These are phyloP conservation scores for Nemapogon koenigi DNA, from an alignment of 2,888 invertebrate genomes.

Conservation along the genomic window DNA sequence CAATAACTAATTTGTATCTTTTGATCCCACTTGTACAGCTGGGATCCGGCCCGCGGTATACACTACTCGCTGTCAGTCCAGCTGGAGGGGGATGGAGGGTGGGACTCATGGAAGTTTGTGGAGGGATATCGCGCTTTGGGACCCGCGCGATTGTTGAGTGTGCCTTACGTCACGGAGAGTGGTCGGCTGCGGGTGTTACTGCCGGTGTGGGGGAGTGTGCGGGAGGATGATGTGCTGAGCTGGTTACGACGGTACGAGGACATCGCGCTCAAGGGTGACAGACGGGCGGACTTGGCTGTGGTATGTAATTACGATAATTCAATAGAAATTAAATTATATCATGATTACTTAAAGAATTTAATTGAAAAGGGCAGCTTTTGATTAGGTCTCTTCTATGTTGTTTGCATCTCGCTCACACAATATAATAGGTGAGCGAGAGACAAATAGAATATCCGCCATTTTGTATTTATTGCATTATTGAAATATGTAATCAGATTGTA, in stretches of 20 bases:
- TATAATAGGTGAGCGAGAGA: no score
- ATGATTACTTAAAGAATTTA: no score
- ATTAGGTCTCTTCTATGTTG: no score
- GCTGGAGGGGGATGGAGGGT: conserved; percentile 11
- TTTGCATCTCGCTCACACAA: no score
- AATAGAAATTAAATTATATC: not conserved
- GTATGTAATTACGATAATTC: conserved; percentile 43
- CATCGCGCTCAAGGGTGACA: conserved; percentile 76
- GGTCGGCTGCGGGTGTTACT: conserved; percentile 80
- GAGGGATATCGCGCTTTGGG: conserved; percentile 86
- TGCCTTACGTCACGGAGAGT: conserved; percentile 96
- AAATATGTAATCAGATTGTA: no score
- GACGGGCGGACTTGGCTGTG: conserved; percentile 79
- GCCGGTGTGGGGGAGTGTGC: conserved; percentile 61
- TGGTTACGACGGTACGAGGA: conserved; percentile 78
- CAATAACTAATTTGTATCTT: no score
- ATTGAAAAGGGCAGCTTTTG: no score
- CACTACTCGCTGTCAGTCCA: conserved; percentile 33
- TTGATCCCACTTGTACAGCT: no score
- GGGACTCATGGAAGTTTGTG: conserved; percentile 54
- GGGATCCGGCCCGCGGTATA: conserved; percentile 37
- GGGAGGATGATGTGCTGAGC: conserved; percentile 64
- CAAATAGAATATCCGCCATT: no score
- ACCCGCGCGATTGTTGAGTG: conserved; percentile 85
- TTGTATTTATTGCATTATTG: no score